Percentiles rank a stretch among this genome's conserved stretches.
phyloP scores from a whole-genome alignment of 2,113 vertebrate species.

The Melanotaenia duboulayi region DNA sequence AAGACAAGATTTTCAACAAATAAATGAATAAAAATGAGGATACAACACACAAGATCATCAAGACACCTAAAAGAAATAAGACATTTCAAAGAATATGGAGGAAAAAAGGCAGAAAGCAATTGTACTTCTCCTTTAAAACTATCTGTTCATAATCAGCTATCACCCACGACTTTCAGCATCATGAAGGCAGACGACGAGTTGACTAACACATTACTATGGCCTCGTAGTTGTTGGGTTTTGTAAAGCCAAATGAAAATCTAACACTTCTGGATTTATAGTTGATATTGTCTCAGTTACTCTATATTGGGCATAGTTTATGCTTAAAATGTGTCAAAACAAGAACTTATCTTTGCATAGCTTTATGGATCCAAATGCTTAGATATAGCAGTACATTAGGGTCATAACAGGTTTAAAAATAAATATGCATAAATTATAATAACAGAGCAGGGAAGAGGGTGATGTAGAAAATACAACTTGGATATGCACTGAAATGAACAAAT shows the following conservation, averaged over 20 bases:
- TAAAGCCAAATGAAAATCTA: too few species aligned
- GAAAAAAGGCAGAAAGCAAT: background rate
- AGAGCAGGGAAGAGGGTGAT: background rate
- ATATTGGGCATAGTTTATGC: background rate
- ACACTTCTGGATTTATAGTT: too few species aligned
- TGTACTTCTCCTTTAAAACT: background rate
- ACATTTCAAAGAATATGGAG: background rate
- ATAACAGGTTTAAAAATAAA: background rate
- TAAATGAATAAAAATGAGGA: background rate
- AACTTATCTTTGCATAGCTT: too few species aligned
- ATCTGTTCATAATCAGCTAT: background rate
- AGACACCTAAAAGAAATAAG: conserved; percentile 6
- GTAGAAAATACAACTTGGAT: background rate
- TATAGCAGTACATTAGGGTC: background rate
- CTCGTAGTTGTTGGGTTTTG: too few species aligned
- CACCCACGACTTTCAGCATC: too few species aligned
- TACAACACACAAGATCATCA: conserved; percentile 7
- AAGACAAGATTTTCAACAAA: conserved; percentile 1
- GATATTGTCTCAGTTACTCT: too few species aligned
- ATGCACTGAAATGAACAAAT: background rate
- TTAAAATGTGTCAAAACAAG: background rate
- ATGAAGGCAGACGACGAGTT: too few species aligned
- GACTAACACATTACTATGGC: too few species aligned
- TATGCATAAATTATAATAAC: background rate
- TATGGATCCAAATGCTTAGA: background rate